Conservation (phyloP, 2,113 vertebrate species). For the Catharus bicknelli region DNA sequence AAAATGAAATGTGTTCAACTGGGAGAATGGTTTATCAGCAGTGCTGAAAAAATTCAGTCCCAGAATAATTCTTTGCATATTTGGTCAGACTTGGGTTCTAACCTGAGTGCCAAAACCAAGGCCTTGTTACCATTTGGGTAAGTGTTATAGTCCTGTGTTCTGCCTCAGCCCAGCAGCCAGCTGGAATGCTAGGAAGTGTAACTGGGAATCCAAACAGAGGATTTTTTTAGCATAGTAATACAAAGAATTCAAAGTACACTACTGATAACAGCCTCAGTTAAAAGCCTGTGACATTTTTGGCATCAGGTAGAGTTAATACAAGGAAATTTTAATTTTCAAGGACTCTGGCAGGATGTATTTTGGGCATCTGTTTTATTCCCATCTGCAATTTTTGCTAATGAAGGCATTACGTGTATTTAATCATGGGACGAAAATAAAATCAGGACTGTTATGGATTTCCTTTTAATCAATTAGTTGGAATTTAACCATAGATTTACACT, state of each 20-base stretch:
- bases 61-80: background rate
- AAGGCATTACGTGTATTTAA: constrained; percentile 3
- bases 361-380: constrained; percentile 2
- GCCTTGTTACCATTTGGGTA: background rate
- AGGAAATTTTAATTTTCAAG: background rate
- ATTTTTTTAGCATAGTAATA: background rate
- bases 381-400: background rate
- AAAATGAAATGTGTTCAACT: background rate
- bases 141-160: background rate
- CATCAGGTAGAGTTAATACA: background rate
- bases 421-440: constrained; percentile 19
- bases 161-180: background rate
- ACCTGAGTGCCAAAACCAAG: background rate
- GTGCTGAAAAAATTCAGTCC: background rate
- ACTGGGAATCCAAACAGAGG: background rate
- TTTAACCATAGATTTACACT: background rate
- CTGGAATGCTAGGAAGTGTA: background rate
- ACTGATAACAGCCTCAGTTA: background rate
- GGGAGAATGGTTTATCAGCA: background rate
- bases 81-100: background rate
- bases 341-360: background rate
- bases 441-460: background rate
- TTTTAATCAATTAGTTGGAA: background rate
- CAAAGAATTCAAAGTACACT: background rate
- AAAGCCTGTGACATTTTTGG: background rate